These are phyloP conservation scores for Tachyglossus aculeatus DNA, from an alignment of 2,797 vertebrate species.

Conservation along the genomic window DNA sequence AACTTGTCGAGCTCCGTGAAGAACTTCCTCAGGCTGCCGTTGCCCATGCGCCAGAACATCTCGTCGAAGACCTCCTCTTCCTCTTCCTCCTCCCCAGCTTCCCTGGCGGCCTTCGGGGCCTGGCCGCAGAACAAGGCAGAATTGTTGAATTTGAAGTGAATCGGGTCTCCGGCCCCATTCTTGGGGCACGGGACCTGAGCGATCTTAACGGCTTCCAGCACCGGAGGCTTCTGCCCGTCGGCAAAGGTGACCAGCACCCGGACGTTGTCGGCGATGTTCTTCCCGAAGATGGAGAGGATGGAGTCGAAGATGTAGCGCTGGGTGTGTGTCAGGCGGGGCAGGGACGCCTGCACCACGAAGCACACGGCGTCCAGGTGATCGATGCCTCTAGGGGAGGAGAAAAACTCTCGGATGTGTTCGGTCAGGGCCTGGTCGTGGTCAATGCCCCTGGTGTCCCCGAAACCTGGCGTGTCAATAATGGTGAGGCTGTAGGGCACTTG, in stretches of 20 bases:
- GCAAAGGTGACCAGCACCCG: conserved; percentile 7
- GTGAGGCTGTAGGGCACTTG: conserved; percentile 40
- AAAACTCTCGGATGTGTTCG: neutral
- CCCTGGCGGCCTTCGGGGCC: neutral
- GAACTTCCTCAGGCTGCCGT: neutral
- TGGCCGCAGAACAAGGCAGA: neutral
- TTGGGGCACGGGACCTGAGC: neutral
- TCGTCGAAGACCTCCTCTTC: neutral
- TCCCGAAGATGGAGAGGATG: conserved; percentile 23
- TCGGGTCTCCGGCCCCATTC: neutral
- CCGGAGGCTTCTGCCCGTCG: conserved; percentile 1
- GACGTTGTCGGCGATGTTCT: conserved; percentile 26
- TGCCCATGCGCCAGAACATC: conserved; percentile 26
- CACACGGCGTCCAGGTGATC: conserved; percentile 17
- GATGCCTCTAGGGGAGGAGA: neutral
- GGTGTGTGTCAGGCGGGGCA: neutral
- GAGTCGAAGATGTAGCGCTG: conserved; percentile 19
- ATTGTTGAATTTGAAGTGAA: conserved; percentile 32
- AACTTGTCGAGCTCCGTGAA: neutral
- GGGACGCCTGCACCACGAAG: conserved; percentile 12
- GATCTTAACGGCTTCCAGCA: neutral
- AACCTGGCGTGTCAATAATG: conserved; percentile 59
- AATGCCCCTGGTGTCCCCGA: conserved; percentile 22
- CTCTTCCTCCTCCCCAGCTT: neutral
- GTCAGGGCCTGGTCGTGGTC: neutral